These are phyloP conservation scores for Mystacides longicornis DNA, from an alignment of 2,888 invertebrate species.

Conservation along the genomic window DNA sequence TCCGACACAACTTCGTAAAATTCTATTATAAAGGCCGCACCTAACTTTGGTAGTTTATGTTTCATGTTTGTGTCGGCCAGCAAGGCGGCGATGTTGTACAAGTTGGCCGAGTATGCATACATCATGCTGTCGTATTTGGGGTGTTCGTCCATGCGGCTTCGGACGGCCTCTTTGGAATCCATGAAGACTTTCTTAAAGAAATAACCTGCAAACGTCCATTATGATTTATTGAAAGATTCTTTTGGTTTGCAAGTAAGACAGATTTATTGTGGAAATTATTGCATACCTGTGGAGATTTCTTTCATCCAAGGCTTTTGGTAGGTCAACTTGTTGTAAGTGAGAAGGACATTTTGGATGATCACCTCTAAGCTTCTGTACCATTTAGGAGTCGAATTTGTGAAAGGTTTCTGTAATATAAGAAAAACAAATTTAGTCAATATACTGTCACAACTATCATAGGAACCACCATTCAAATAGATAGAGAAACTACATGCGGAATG, in stretches of 20 bases:
- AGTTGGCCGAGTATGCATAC: constrained; percentile 50
- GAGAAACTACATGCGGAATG: too few species aligned
- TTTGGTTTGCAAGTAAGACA: neutral
- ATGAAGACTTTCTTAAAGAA: constrained; percentile 48
- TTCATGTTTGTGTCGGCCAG: constrained; percentile 50
- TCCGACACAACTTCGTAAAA: constrained; percentile 37
- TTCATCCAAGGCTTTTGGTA: constrained; percentile 43
- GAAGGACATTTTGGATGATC: constrained; percentile 45
- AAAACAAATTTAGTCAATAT: too few species aligned
- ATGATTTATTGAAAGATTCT: neutral
- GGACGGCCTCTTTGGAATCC: constrained; percentile 36
- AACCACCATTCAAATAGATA: too few species aligned
- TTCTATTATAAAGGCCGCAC: constrained; percentile 50
- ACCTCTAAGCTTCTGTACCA: constrained; percentile 50
- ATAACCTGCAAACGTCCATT: constrained; percentile 38
- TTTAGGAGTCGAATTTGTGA: constrained; percentile 42
- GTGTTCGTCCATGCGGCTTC: too few species aligned
- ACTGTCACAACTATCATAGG: too few species aligned
- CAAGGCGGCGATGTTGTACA: constrained; percentile 53
- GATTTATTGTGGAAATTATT: neutral
- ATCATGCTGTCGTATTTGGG: constrained; percentile 29
- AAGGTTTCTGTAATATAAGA: neutral
- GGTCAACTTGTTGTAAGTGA: constrained; percentile 49
- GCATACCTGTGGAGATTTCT: constrained; percentile 48
- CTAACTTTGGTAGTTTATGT: constrained; percentile 42